A percentile compares a stretch with the other conserved stretches of the same genome.
phyloP scores from a whole-genome alignment of 2,888 invertebrate species.

The Dasysyrphus albostriatus region DNA sequence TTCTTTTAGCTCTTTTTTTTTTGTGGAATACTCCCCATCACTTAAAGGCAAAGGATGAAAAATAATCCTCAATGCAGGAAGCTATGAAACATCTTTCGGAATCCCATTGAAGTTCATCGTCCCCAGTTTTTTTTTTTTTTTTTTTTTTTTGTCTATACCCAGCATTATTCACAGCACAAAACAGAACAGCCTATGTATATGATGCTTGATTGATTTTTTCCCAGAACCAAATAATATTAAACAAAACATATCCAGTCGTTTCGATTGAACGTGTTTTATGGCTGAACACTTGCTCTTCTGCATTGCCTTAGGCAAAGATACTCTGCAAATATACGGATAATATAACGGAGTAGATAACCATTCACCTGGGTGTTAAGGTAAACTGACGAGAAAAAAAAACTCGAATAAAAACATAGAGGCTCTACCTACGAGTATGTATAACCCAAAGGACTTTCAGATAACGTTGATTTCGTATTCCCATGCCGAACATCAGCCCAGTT shows the following conservation, averaged over 20 bases:
- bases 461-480: slow-evolving; percentile 46
- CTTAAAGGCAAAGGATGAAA: neutral
- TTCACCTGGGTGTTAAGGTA: slow-evolving; percentile 19
- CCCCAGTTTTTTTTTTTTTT: neutral
- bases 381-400: neutral
- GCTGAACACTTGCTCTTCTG: slow-evolving; percentile 9
- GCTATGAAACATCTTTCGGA: neutral
- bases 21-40: neutral
- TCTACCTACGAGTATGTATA: no score
- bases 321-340: neutral
- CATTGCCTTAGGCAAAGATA: slow-evolving; percentile 23
- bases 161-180: slow-evolving; percentile 1
- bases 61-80: neutral
- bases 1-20: neutral
- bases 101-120: slow-evolving; percentile 8
- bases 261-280: slow-evolving; percentile 26
- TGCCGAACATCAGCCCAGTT: slow-evolving; percentile 30
- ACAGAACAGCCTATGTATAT: neutral
- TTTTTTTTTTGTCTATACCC: no score
- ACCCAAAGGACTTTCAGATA: slow-evolving; percentile 41
- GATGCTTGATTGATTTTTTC: slow-evolving; percentile 4
- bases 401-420: slow-evolving; percentile 5
- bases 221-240: slow-evolving; percentile 11
- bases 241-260: slow-evolving; percentile 26
- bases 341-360: slow-evolving; percentile 4